Conservation (phyloP, 1,140 invertebrate species). For the Phthorimaea operculella region DNA sequence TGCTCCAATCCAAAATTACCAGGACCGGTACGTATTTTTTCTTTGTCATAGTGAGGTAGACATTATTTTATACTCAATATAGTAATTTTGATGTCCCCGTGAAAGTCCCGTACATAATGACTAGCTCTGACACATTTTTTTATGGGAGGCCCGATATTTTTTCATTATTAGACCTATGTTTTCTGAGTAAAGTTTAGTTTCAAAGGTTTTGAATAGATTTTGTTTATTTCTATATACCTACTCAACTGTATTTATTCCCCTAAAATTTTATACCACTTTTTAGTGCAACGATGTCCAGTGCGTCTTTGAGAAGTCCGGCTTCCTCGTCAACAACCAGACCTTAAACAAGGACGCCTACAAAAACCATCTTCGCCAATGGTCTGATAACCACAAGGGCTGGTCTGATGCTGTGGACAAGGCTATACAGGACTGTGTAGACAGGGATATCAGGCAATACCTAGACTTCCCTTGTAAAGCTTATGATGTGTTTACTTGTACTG, state of each 20-base stretch:
- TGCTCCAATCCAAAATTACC: constrained; percentile 45
- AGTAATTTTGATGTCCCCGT: no score
- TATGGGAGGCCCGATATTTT: no score
- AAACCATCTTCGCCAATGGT: constrained; percentile 40
- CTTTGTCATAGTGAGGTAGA: no score
- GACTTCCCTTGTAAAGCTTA: constrained; percentile 51
- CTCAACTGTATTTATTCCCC: no score
- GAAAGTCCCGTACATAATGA: no score
- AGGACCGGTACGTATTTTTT: constrained; percentile 41
- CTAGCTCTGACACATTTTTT: no score
- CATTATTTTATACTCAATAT: no score
- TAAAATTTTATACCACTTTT: no score
- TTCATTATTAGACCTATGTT: no score
- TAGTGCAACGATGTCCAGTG: constrained; percentile 61
- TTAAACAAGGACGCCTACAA: constrained; percentile 49
- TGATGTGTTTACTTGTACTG: constrained; percentile 56
- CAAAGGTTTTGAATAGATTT: no score
- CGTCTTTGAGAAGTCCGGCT: constrained; percentile 55
- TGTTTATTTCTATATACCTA: no score
- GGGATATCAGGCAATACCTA: constrained; percentile 47
- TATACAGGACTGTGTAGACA: constrained; percentile 49
- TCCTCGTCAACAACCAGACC: constrained; percentile 41
- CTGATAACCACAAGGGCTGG: constrained; percentile 43
- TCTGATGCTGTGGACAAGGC: constrained; percentile 39
- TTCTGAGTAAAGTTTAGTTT: no score